Conservation (phyloP, 1,140 invertebrate genomes). For the Saccostrea echinata region DNA sequence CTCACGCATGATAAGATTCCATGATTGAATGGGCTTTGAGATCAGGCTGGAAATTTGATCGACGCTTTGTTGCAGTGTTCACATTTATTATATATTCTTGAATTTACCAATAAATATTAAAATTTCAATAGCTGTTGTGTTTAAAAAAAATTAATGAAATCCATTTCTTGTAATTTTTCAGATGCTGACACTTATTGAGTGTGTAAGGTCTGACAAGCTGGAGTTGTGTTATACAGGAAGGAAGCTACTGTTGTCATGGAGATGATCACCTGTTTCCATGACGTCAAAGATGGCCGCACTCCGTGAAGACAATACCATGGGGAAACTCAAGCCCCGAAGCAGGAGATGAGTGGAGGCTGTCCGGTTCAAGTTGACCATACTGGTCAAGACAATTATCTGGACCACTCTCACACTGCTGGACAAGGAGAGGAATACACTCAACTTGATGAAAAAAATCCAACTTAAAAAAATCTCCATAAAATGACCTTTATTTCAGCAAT, state of each 20-base stretch:
- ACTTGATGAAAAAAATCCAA: slow-evolving; percentile 1
- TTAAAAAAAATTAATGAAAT: background rate
- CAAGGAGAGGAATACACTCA: background rate
- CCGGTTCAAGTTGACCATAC: background rate
- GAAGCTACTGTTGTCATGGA: background rate
- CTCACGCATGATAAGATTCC: too few relatives aligned
- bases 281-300: slow-evolving; percentile 4
- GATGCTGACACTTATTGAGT: slow-evolving; percentile 21
- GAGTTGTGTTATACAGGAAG: slow-evolving; percentile 15
- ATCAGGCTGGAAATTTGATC: background rate
- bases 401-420: background rate
- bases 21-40: background rate
- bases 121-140: too few relatives aligned
- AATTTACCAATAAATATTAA: too few relatives aligned
- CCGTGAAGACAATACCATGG: background rate
- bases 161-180: background rate
- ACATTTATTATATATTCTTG: background rate
- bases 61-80: background rate
- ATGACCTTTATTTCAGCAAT: slow-evolving; percentile 18
- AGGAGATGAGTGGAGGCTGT: background rate
- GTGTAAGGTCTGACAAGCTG: slow-evolving; percentile 26
- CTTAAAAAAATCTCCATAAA: background rate
- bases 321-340: slow-evolving; percentile 4
- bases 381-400: background rate
- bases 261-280: slow-evolving; percentile 12